Conservation (phyloP, 2,888 invertebrate species). For the Villa cingulata region DNA sequence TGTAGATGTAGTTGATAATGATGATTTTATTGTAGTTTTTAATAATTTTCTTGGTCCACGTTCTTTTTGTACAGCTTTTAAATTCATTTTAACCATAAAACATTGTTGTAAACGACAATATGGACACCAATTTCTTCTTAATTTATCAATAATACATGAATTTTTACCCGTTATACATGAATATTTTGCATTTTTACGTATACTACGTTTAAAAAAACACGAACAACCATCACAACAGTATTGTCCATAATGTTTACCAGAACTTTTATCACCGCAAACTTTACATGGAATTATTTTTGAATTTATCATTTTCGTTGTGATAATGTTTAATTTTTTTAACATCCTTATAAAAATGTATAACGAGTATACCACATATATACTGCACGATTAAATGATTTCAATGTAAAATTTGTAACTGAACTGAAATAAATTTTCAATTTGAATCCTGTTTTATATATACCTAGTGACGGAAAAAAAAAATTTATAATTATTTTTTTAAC, state of each 20-base stretch:
- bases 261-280: conserved; percentile 72
- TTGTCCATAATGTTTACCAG: conserved; percentile 74
- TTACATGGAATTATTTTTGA: conserved; percentile 43
- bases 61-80: conserved; percentile 70
- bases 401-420: no score
- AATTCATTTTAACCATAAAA: conserved; percentile 64
- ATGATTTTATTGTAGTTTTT: conserved; percentile 1
- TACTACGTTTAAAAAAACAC: conserved; percentile 77
- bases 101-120: conserved; percentile 69
- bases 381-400: no score
- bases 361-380: no score
- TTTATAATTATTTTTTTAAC: no score
- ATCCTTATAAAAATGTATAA: no score
- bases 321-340: no score
- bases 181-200: conserved; percentile 57
- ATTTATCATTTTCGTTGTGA: no score
- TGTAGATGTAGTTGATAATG: no score
- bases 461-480: no score
- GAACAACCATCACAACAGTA: conserved; percentile 80
- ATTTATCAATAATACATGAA: conserved; percentile 63
- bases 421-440: no score
- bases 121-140: conserved; percentile 77
- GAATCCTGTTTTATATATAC: no score
- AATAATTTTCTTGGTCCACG: conserved; percentile 53
- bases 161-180: conserved; percentile 66